phyloP scores from a whole-genome alignment of 2,888 invertebrate species.

The Agrypnus murinus region DNA sequence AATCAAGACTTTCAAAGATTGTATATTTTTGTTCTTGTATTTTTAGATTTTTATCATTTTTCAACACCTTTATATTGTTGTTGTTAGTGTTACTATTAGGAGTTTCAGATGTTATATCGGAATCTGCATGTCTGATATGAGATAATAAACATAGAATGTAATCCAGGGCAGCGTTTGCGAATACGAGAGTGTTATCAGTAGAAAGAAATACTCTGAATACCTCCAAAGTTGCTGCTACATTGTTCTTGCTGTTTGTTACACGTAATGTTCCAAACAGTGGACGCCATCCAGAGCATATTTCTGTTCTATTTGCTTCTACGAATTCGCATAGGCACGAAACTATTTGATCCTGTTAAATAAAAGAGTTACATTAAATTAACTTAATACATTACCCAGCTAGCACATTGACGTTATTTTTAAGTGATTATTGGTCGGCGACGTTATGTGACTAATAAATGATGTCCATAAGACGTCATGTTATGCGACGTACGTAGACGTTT shows the following conservation, averaged over 20 bases:
- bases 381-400: too few species aligned
- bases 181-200: conserved; percentile 94
- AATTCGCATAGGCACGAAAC: conserved; percentile 97
- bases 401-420: too few species aligned
- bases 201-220: conserved; percentile 95
- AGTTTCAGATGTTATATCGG: conserved; percentile 56
- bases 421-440: too few species aligned
- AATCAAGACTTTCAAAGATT: conserved; percentile 40
- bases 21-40: conserved; percentile 40
- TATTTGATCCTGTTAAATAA: conserved; percentile 85
- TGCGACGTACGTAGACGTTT: too few species aligned
- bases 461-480: too few species aligned
- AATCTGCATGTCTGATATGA: conserved; percentile 82
- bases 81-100: conserved; percentile 23
- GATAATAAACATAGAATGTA: conserved; percentile 92
- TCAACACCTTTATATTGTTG: conserved; percentile 31
- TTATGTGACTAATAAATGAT: too few species aligned
- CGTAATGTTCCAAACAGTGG: conserved; percentile 95
- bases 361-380: conserved; percentile 23
- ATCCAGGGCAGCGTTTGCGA: conserved; percentile 95
- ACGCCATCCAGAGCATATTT: conserved; percentile 97
- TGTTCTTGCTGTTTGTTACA: conserved; percentile 83
- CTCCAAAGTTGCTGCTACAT: conserved; percentile 85
- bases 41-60: conserved; percentile 43
- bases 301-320: conserved; percentile 94